Percentiles rank a stretch among this genome's conserved stretches.
phyloP scores from a whole-genome alignment of 2,797 vertebrate genomes.

The Epinephelus coioides region DNA sequence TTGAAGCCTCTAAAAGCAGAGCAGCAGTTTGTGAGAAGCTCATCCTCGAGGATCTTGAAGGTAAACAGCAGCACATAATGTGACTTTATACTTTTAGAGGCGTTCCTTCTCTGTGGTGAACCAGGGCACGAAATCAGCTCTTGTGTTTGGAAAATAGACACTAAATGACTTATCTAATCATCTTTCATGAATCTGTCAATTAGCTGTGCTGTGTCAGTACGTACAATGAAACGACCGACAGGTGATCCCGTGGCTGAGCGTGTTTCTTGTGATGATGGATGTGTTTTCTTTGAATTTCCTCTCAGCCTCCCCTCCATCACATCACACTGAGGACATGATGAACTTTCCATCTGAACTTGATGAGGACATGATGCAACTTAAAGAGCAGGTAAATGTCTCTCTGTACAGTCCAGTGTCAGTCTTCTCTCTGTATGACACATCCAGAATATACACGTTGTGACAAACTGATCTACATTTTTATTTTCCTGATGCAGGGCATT shows the following conservation, averaged over 20 bases:
- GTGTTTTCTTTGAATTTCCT: constrained; percentile 11
- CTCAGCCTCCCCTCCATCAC: constrained; percentile 59
- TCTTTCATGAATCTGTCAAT: background rate
- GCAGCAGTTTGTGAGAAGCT: constrained; percentile 85
- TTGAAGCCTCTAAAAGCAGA: constrained; percentile 85
- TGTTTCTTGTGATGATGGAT: background rate
- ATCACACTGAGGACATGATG: constrained; percentile 62
- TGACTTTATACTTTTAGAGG: background rate
- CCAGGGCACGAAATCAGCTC: no score
- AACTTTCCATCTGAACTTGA: constrained; percentile 68
- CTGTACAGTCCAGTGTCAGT: background rate
- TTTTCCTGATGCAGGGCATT: constrained; percentile 75
- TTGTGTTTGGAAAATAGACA: background rate
- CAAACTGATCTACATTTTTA: background rate
- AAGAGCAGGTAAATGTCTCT: constrained; percentile 79
- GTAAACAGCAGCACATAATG: constrained; percentile 16
- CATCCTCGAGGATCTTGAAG: constrained; percentile 85
- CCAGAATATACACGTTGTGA: background rate
- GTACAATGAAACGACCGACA: background rate
- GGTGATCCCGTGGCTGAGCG: background rate
- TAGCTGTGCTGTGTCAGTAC: background rate
- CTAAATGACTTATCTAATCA: background rate
- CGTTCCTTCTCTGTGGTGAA: background rate
- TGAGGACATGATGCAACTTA: constrained; percentile 75
- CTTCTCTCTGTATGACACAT: background rate